A percentile compares a stretch with the other conserved stretches of the same genome.
Conservation (phyloP, 2,797 vertebrate genomes). For the Argentina silus region DNA sequence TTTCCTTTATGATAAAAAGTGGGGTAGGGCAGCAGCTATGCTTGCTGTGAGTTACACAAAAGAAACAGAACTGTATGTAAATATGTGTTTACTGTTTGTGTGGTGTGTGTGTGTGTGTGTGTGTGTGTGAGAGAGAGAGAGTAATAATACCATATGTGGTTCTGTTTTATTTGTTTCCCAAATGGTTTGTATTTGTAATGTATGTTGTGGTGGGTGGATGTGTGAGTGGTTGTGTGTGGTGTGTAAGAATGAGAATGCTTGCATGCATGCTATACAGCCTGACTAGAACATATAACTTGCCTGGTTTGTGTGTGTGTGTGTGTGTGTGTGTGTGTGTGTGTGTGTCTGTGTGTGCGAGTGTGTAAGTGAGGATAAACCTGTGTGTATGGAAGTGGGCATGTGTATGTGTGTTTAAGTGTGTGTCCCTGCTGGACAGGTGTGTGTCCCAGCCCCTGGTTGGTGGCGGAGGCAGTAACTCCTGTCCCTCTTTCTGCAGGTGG, state of each 20-base stretch:
- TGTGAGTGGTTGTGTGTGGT: constrained; percentile 15
- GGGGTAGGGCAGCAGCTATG: constrained; percentile 42
- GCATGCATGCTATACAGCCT: constrained; percentile 74
- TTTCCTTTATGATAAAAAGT: constrained; percentile 13
- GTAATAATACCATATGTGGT: not conserved
- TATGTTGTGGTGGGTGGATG: constrained; percentile 20
- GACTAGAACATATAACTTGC: constrained; percentile 70
- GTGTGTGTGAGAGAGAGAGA: not conserved
- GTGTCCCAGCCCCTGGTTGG: constrained; percentile 58
- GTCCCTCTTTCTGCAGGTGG: constrained; percentile 70
- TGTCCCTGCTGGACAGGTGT: constrained; percentile 62
- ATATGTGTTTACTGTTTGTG: constrained; percentile 5
- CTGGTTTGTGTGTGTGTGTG: constrained; percentile 58
- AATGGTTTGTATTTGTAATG: constrained; percentile 3
- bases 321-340: constrained; percentile 38
- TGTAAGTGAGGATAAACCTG: not conserved
- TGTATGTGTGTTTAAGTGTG: constrained; percentile 48
- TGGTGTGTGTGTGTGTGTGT: constrained; percentile 28
- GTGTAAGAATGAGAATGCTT: constrained; percentile 20
- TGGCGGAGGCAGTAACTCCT: constrained; percentile 64
- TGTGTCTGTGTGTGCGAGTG: constrained; percentile 62
- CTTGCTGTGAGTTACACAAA: constrained; percentile 6
- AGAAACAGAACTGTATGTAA: not conserved
- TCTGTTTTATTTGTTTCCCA: constrained; percentile 3
- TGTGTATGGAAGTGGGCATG: constrained; percentile 45